Evolutionary conservation across 2,888 invertebrate genomes (phyloP), one percentile per base, ranked within the genome.

Genomic region (Spialia ferax): DNA sequence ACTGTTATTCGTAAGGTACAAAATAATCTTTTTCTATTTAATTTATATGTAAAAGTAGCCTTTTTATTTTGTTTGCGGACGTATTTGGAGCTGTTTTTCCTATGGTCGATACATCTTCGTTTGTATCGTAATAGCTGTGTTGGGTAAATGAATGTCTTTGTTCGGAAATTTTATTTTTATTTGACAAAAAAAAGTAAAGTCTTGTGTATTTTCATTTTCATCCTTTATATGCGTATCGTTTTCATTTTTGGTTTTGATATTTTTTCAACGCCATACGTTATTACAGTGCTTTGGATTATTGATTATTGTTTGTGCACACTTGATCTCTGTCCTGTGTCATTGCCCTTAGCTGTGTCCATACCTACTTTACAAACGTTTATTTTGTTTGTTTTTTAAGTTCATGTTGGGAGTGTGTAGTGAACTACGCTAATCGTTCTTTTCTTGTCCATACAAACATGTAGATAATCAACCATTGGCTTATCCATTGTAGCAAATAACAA

Each of bases 1-100:
- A 91, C 93, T 89, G 89, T 90, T 92, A 87, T 91, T 93, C 88
- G 91, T 93, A 90, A 92, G 91, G 92, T 92, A 84, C 86, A 87
- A 84, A 83, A 85, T 61, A 50, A 50, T 84, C 79, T 80, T 83
- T 84, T 86, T 81, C 78, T 77, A 75, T 61, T 69, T 38, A 54
- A 68, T 60, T 63, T 29, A 45, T 68, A 38, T 55, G 15, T 69
- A 62, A 54, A 62, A 52, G 42, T 68, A 26, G 26, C 48, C n/a
- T 35, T 64, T 70, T 68, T 64, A 68, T 71, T 66, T 65, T 13
- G 60, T 56, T 68, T 64, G 60, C 70, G 42, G 55, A 32, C 50
- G 20, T 59, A 4, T 55, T 52, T 10, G 18, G 13, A 75, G 62
- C 70, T 76, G 69, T 70, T 70, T 75, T 70, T 69, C 75, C 70